Conservation (phyloP, 2,888 invertebrate genomes). For the Baccha elongata region DNA sequence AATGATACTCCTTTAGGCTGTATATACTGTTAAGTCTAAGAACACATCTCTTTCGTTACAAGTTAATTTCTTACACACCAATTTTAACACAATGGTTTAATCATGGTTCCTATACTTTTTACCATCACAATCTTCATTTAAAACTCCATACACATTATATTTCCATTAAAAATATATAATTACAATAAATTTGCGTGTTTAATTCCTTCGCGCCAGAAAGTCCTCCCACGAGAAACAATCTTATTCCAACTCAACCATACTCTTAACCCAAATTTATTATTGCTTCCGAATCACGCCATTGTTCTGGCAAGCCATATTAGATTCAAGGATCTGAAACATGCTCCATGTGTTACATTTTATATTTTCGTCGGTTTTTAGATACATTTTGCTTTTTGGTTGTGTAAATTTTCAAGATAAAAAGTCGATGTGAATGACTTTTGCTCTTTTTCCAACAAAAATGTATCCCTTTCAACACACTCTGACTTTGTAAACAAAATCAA, state of each 20-base stretch:
- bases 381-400: constrained; percentile 5
- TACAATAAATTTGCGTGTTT: constrained; percentile 19
- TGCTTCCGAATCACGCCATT: constrained; percentile 29
- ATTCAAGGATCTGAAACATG: constrained; percentile 1
- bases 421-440: constrained; percentile 5
- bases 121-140: not conserved
- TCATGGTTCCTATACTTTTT: too few relatives aligned
- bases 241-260: not conserved
- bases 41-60: not conserved
- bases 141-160: not conserved
- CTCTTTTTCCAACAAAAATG: not conserved
- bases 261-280: constrained; percentile 39
- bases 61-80: not conserved
- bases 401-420: constrained; percentile 16
- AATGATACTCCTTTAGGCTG: too few relatives aligned
- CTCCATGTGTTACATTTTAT: constrained; percentile 31
- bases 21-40: too few relatives aligned
- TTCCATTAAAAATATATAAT: constrained; percentile 19
- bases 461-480: constrained; percentile 3
- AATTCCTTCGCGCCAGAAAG: constrained; percentile 15
- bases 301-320: constrained; percentile 26
- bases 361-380: not conserved
- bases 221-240: constrained; percentile 1
- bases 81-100: not conserved
- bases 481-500: too few relatives aligned